phyloP scores from a whole-genome alignment of 2,113 vertebrate species.

The Hylia prasina region DNA sequence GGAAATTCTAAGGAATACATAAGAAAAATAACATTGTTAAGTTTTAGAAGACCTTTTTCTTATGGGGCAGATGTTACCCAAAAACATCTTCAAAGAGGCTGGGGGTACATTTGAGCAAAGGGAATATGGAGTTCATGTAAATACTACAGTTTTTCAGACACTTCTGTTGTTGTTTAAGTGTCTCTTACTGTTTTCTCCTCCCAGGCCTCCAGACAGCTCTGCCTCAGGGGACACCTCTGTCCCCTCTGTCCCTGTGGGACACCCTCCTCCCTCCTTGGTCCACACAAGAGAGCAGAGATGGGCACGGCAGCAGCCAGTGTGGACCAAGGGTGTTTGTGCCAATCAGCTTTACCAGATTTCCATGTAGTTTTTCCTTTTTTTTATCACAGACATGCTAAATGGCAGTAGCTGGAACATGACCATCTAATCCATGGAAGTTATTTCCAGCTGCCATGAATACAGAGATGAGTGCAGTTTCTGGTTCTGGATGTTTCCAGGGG shows the following conservation, averaged over 20 bases:
- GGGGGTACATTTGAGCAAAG: background rate
- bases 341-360: background rate
- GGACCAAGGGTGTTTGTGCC: too few species aligned
- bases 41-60: background rate
- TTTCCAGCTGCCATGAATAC: background rate
- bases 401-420: background rate
- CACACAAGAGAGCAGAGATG: rapidly evolving
- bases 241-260: background rate
- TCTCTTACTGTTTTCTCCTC: background rate
- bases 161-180: background rate
- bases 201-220: background rate
- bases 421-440: background rate
- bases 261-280: background rate
- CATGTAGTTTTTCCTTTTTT: rapidly evolving
- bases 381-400: background rate
- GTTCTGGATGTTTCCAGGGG: background rate
- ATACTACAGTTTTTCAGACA: background rate
- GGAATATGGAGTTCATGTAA: background rate
- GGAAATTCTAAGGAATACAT: background rate
- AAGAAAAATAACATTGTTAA: background rate
- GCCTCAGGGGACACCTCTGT: background rate
- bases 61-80: background rate
- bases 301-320: background rate
- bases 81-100: background rate
- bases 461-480: background rate